These are phyloP conservation scores for Clytia hemisphaerica DNA, from an alignment of 30 jellyfish, hydroid and myxozoan genomes.

Conservation along the genomic window DNA sequence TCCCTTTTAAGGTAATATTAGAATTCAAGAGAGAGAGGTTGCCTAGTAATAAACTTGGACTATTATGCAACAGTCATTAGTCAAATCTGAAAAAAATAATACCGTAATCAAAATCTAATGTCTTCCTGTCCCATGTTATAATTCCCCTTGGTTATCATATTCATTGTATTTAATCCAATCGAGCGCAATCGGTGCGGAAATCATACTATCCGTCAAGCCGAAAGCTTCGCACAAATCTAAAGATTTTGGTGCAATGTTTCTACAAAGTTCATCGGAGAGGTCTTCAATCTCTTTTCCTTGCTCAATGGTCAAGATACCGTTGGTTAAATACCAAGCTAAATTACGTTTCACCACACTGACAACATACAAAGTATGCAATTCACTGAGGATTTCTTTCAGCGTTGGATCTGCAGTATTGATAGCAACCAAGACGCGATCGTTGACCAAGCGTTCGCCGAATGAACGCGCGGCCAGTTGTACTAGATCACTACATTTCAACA, in stretches of 20 bases:
- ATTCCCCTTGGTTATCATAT: constrained; percentile 82
- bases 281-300: constrained; percentile 41
- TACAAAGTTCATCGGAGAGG: constrained; percentile 47
- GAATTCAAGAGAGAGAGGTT: no score
- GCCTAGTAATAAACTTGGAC: no score
- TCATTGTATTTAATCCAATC: constrained; percentile 85
- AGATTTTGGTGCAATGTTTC: constrained; percentile 62
- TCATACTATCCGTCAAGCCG: constrained; percentile 72
- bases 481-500: constrained; percentile 75
- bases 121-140: not conserved
- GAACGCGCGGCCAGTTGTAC: constrained; percentile 74
- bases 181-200: constrained; percentile 83
- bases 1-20: no score
- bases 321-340: constrained; percentile 68
- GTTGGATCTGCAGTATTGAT: constrained; percentile 54
- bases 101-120: no score
- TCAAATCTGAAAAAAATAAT: no score
- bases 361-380: constrained; percentile 47
- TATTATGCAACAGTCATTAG: no score
- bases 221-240: constrained; percentile 70
- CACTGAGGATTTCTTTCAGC: constrained; percentile 39
- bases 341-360: constrained; percentile 43
- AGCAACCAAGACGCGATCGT: constrained; percentile 51
- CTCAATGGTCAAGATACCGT: constrained; percentile 48
- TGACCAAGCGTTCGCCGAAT: constrained; percentile 71